Evolutionary conservation across 2,888 invertebrate genomes (phyloP).

Genomic region (Liodrosophila aerea): DNA sequence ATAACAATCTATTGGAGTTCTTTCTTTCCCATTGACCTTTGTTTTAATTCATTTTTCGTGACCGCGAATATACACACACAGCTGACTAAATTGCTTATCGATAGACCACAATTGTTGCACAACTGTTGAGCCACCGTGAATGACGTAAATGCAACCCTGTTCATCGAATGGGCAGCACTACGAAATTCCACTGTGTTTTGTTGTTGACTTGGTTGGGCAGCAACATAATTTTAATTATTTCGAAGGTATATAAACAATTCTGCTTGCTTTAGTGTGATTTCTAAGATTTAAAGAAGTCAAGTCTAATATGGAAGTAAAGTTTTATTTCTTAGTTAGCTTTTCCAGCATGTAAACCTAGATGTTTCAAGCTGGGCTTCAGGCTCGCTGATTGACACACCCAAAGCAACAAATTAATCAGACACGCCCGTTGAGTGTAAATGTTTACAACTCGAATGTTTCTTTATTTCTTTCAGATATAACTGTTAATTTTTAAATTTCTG

Average conservation of each 20-base stretch:
- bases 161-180: slow-evolving; percentile 31
- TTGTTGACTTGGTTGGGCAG: slow-evolving; percentile 51
- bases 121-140: slow-evolving; percentile 30
- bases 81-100: slow-evolving; percentile 23
- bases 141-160: slow-evolving; percentile 13
- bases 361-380: slow-evolving; percentile 48
- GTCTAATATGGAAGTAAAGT: too few relatives aligned
- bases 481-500: neutral
- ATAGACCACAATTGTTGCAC: slow-evolving; percentile 12
- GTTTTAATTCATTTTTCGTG: too few relatives aligned
- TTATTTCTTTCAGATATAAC: too few relatives aligned
- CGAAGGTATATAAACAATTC: slow-evolving; percentile 31
- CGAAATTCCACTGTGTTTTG: slow-evolving; percentile 48
- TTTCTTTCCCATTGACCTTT: too few relatives aligned
- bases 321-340: too few relatives aligned
- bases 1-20: too few relatives aligned
- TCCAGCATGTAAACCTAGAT: neutral
- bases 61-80: slow-evolving; percentile 18
- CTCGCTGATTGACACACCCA: slow-evolving; percentile 57
- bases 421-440: slow-evolving; percentile 46
- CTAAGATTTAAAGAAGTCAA: neutral
- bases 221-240: slow-evolving; percentile 32
- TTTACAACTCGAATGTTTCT: too few relatives aligned
- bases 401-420: slow-evolving; percentile 64
- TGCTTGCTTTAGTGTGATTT: neutral